Evolutionary conservation across 2,113 vertebrate species (phyloP), one percentile per base, ranked within the genome.

Genomic region (Hippopotamus amphibius): DNA sequence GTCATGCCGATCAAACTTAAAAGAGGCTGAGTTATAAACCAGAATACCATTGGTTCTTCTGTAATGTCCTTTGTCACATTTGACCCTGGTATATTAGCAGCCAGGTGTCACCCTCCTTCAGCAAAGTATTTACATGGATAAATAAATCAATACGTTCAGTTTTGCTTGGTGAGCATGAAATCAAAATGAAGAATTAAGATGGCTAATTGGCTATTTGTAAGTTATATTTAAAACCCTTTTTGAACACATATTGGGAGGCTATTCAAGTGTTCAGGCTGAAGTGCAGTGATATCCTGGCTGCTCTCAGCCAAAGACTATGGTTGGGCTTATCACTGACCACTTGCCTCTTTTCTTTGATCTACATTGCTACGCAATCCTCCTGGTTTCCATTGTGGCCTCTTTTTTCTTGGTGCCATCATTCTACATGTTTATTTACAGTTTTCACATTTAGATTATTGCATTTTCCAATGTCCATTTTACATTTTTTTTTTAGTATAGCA

Each of bases 321-420:
- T 91, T 91, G 88, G 63, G 82, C 33, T 95, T 66, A 76, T 90
- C 65, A 26, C 82, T 91, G 94, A 88, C 82, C 79, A 68, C 90
- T 95, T 95, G 95, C 97, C 95, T 97, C 90, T 97, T 96, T 97
- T 97, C 96, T 97, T 97, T 94, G 91, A 94, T 97, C 95, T 97
- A 74, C 68, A 80, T 96, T 97, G 88, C 87, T 94, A 2, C 19
- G 33, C 90, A 80, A 0, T 88, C 66, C 81, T 98, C 77, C 74
- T 95, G 92, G 68, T 93, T 96, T 96, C 90, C 93, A 87, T 95
- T 91, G 88, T 90, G 86, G 71, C 87, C 91, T 97, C 86, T 97
- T 97, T 68, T 80, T 97, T 96, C 95, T 96, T 97, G 72, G 77
- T 97, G n/a, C 90, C 69, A 83, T 97, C 95, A 87, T 97, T 93